Evolutionary conservation across 2,113 vertebrate species (phyloP), one percentile per base, ranked within the genome.

Genomic region (Eupsittula cactorum): DNA sequence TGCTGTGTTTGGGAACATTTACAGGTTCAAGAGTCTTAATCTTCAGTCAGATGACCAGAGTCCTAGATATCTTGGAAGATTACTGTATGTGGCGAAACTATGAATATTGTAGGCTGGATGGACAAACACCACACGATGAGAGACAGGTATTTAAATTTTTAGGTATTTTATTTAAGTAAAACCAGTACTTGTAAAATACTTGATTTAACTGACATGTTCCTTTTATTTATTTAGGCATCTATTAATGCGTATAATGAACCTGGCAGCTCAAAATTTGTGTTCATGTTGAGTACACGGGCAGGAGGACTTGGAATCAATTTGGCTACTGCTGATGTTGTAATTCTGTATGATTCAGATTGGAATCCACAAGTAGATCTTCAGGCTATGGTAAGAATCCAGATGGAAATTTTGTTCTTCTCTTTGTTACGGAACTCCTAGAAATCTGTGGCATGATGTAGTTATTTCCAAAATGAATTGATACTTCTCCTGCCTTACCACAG

Each of bases 51-150:
- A 99, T 99, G 99, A 99, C 99, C 85, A 99, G 99, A 97, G 97
- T 99, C 83, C 97, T 99, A 86, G 99, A 99, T 97, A 99, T 99
- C 97, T 98, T 99, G 98, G 99, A 99, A 98, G 99, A 99, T 97
- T 99, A 99, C 75, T 99, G 99, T 90, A 99, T 99, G 99, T 99
- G 99, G 99, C 98, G 98, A 95, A 99, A 99, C 95, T 99, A 99
- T 2, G 98, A 98, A 42, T 99, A 99, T 70, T 99, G 99, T 67
- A 98, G 99, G 41, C 97, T 99, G 96, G 99, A 99, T 95, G 99
- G 99, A 33, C 99, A 99, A 94, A 99, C 99, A 1, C 99, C 99
- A 23, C 99, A 99, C 13, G 99, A 99, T 8, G 99, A 99, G 82
- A 98, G 99, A 99, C 99, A 99, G 98, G 99, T 99, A 87, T 44